Evolutionary conservation across 2,113 vertebrate species (phyloP).

Genomic region (Ploceus nigricollis): DNA sequence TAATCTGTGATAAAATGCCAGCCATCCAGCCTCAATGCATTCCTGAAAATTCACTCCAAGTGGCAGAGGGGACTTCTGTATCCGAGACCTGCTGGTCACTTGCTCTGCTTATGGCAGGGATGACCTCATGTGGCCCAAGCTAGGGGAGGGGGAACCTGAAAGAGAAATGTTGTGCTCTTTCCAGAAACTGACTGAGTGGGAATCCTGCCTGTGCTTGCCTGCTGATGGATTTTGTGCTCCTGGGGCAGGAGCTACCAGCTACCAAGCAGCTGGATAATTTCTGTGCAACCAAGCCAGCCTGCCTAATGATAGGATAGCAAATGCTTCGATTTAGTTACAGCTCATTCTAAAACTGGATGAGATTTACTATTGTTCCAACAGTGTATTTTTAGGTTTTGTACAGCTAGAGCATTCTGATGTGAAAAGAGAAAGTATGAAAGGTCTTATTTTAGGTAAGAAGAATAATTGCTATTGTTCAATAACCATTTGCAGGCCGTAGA

Average conservation of each 20-base stretch:
- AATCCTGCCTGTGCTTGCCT: background rate
- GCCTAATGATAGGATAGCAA: background rate
- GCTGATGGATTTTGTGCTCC: background rate
- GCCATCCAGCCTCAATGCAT: rapidly evolving
- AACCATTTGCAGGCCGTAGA: slow-evolving; percentile 81
- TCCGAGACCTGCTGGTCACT: background rate
- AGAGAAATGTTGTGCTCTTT: background rate
- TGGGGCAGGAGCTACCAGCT: background rate
- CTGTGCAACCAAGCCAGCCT: background rate
- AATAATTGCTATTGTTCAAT: background rate
- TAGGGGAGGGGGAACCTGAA: background rate
- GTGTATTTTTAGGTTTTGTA: background rate
- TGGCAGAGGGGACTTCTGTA: background rate
- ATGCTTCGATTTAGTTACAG: background rate
- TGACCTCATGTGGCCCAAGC: rapidly evolving
- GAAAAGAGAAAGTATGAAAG: background rate
- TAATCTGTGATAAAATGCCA: background rate
- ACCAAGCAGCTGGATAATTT: background rate
- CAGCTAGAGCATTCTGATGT: background rate
- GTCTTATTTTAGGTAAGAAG: background rate
- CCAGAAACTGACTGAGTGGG: background rate
- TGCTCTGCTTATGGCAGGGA: background rate
- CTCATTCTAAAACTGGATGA: background rate
- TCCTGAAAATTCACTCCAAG: background rate
- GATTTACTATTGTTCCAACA: background rate